phyloP scores from a whole-genome alignment of 2,888 invertebrate species.

The Sialis fuliginosa region DNA sequence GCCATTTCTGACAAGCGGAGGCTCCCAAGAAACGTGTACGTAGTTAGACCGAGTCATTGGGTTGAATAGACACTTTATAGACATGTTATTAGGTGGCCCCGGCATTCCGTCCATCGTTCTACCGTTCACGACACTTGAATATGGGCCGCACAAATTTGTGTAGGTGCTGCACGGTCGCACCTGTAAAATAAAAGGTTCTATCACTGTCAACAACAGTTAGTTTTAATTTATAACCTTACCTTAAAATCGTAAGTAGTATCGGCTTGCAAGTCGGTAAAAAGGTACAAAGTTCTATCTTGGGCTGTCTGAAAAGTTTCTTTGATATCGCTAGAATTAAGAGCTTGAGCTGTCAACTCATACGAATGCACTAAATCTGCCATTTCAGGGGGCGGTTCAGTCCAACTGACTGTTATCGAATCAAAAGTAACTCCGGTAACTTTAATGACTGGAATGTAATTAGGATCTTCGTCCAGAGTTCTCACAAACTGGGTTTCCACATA shows the following conservation, averaged over 20 bases:
- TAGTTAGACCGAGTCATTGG: constrained; percentile 38
- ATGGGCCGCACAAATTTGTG: constrained; percentile 55
- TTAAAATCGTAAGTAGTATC: constrained; percentile 67
- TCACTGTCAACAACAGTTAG: not conserved
- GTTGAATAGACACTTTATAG: constrained; percentile 45
- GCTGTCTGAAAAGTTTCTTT: constrained; percentile 50
- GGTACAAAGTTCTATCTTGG: constrained; percentile 47
- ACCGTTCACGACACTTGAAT: constrained; percentile 61
- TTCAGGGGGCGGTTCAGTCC: constrained; percentile 48
- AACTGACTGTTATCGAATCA: constrained; percentile 66
- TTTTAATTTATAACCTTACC: constrained; percentile 22
- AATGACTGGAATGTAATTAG: constrained; percentile 60
- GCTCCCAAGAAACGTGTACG: constrained; percentile 54
- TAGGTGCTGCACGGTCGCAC: constrained; percentile 67
- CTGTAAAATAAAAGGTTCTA: constrained; percentile 9
- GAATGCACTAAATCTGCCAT: constrained; percentile 56
- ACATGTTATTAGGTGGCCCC: constrained; percentile 50
- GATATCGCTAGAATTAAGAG: constrained; percentile 28
- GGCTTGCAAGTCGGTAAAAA: constrained; percentile 60
- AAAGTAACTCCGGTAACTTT: constrained; percentile 50
- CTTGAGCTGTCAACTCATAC: constrained; percentile 48
- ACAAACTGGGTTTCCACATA: constrained; percentile 31
- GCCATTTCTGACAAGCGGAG: constrained; percentile 57
- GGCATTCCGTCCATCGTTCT: constrained; percentile 71
- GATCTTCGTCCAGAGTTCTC: constrained; percentile 51